Evolutionary conservation across 2,113 vertebrate genomes (phyloP).

Genomic region (Corythoichthys intestinalis): DNA sequence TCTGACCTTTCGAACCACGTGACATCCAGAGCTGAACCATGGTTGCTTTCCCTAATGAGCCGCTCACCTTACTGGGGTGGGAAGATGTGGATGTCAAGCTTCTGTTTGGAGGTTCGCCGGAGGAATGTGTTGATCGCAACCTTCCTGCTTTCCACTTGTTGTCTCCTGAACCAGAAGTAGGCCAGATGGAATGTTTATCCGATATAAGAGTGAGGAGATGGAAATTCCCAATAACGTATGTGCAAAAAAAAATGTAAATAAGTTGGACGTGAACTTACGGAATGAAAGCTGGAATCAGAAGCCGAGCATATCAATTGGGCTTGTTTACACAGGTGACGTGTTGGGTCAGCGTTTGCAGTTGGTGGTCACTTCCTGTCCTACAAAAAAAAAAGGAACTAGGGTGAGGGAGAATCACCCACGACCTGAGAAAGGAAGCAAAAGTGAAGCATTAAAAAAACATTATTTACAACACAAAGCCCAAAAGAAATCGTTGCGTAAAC

Average conservation of each 20-base stretch:
- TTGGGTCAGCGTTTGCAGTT: constrained; percentile 11
- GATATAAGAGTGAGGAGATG: constrained; percentile 14
- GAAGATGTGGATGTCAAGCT: constrained; percentile 10
- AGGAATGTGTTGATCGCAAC: constrained; percentile 45
- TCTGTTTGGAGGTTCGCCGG: constrained; percentile 27
- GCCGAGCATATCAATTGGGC: background rate
- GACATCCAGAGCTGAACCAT: constrained; percentile 32
- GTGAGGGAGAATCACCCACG: background rate
- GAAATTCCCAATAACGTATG: constrained; percentile 26
- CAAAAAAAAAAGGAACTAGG: constrained; percentile 3
- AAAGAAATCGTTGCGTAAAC: too few species aligned
- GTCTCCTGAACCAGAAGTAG: constrained; percentile 16
- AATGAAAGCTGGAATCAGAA: constrained; percentile 15
- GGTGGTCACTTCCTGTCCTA: constrained; percentile 22
- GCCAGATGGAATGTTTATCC: constrained; percentile 42
- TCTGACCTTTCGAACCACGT: constrained; percentile 1
- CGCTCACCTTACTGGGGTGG: constrained; percentile 4
- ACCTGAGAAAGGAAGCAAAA: background rate
- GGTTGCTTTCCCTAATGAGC: constrained; percentile 21
- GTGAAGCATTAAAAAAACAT: background rate
- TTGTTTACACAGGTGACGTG: constrained; percentile 16
- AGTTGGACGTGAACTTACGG: constrained; percentile 2
- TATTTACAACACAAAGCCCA: background rate
- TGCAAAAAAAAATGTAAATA: constrained; percentile 37
- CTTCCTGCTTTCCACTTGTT: constrained; percentile 50